These are phyloP conservation scores for Sebastes melanostomus DNA, from an alignment of 2,797 vertebrate species.

Conservation along the genomic window DNA sequence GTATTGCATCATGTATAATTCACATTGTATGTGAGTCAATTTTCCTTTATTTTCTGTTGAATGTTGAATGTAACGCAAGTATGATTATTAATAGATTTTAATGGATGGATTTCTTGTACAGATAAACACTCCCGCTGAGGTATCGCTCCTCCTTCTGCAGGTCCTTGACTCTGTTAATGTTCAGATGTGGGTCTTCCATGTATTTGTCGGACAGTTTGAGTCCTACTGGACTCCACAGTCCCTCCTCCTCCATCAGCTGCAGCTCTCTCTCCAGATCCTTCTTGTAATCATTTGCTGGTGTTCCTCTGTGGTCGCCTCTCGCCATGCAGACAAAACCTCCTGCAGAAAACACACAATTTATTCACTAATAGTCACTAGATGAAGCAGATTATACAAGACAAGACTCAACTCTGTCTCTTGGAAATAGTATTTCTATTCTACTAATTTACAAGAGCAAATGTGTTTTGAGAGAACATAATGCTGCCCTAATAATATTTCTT, in stretches of 20 bases:
- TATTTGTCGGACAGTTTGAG: background rate
- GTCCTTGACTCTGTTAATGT: background rate
- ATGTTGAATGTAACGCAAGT: background rate
- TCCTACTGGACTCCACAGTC: background rate
- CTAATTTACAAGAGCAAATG: background rate
- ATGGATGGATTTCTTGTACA: constrained; percentile 1
- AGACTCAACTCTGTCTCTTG: background rate
- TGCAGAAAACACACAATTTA: background rate
- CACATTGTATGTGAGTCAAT: too few relatives aligned
- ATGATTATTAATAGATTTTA: background rate
- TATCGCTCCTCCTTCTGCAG: background rate
- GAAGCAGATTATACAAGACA: background rate
- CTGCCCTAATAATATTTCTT: too few relatives aligned
- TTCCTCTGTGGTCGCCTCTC: background rate
- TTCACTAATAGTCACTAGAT: background rate
- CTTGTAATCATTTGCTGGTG: background rate
- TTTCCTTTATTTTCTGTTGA: background rate
- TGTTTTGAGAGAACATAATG: background rate
- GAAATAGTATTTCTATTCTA: background rate
- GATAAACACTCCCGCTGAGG: background rate
- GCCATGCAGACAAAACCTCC: constrained; percentile 33
- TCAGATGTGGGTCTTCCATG: background rate
- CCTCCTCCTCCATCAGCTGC: constrained; percentile 36
- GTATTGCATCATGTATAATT: too few relatives aligned
- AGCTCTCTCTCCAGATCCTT: constrained; percentile 28